A percentile compares a stretch with the other conserved stretches of the same genome.
These are phyloP conservation scores for Lepidurus couesii DNA, from an alignment of 1,140 invertebrate genomes.

Conservation along the genomic window DNA sequence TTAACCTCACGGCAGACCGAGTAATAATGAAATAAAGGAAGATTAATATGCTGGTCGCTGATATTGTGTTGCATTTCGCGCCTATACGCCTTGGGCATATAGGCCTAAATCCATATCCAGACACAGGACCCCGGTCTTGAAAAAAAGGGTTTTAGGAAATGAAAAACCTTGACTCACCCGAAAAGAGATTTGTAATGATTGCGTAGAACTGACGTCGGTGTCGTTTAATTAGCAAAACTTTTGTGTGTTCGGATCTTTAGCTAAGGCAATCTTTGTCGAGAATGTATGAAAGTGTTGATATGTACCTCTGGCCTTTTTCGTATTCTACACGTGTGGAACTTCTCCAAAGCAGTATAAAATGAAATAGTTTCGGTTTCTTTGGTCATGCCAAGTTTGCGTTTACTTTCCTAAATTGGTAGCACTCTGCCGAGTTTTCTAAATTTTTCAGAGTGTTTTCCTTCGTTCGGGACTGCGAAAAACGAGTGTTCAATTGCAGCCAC, in stretches of 20 bases:
- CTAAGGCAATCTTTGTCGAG: neutral
- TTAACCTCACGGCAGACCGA: neutral
- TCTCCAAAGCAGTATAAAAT: neutral
- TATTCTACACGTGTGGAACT: neutral
- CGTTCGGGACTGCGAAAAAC: neutral
- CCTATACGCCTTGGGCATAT: neutral
- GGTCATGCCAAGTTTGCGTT: slow-evolving; percentile 13
- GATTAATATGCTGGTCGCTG: neutral
- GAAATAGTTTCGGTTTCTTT: neutral
- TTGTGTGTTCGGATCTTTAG: neutral
- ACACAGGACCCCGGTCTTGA: no score
- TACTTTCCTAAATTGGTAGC: slow-evolving; percentile 3
- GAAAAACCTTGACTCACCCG: neutral
- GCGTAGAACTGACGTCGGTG: neutral
- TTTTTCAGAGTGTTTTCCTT: neutral
- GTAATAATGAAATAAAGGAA: slow-evolving; percentile 2
- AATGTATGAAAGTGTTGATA: neutral
- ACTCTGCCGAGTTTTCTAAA: neutral
- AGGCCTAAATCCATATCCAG: no score
- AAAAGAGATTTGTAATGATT: slow-evolving; percentile 5
- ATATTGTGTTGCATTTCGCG: neutral
- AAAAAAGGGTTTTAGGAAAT: neutral
- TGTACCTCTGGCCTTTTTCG: neutral
- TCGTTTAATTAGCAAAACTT: neutral
- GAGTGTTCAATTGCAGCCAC: neutral